phyloP scores from a whole-genome alignment of 2,888 invertebrate genomes.

The Papilio gigon region DNA sequence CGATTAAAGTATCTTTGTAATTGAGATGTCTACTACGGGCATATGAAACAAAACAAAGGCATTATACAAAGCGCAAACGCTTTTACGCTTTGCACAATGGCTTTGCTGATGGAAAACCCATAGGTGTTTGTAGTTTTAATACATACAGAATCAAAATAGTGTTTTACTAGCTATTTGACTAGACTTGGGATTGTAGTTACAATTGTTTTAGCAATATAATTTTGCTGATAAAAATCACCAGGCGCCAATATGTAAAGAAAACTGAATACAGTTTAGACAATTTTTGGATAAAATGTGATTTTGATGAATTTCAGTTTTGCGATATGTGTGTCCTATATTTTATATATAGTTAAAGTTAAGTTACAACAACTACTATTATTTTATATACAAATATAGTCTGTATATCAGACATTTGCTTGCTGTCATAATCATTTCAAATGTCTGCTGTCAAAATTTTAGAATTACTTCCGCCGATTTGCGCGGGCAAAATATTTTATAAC shows the following conservation, averaged over 20 bases:
- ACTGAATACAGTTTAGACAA: background rate
- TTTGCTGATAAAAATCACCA: background rate
- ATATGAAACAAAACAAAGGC: background rate
- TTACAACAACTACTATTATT: background rate
- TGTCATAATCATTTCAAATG: constrained; percentile 8
- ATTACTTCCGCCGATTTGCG: constrained; percentile 30
- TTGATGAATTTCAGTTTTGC: background rate
- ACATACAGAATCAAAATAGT: no score
- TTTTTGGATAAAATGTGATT: background rate
- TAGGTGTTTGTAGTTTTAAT: no score
- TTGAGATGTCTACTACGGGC: background rate
- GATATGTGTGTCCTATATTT: background rate
- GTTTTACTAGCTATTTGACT: background rate
- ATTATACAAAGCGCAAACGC: background rate
- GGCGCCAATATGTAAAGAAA: background rate
- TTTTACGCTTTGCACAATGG: no score
- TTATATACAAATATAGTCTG: background rate
- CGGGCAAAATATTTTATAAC: constrained; percentile 33
- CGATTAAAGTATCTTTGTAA: background rate
- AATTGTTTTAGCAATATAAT: background rate
- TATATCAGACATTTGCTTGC: background rate
- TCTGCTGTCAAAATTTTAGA: constrained; percentile 25
- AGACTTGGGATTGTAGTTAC: no score
- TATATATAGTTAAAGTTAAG: background rate
- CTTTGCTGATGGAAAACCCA: no score